Evolutionary conservation across 2,888 invertebrate genomes (phyloP).

Genomic region (Sarcophaga carnaria): DNA sequence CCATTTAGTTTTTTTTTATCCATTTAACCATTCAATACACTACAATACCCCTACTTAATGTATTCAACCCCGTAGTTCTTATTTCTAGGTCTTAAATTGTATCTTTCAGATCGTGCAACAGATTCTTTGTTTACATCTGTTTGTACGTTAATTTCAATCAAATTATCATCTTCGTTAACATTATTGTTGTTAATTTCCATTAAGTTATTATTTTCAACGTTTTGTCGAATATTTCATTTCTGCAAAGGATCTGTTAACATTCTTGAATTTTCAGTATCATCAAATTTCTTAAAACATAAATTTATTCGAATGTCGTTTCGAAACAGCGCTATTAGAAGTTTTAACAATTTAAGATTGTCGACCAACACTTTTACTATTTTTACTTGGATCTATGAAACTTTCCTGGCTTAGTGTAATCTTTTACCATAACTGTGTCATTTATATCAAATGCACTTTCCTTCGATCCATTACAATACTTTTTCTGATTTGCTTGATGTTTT

Average conservation of each 20-base stretch:
- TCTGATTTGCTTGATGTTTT: too few relatives aligned
- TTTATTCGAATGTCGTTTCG: slow-evolving; percentile 36
- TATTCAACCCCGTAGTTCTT: neutral
- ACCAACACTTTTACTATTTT: slow-evolving; percentile 20
- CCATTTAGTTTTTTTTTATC: too few relatives aligned
- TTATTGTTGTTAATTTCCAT: neutral
- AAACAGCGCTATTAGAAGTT: slow-evolving; percentile 14
- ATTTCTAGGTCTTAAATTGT: slow-evolving; percentile 1
- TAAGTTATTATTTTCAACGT: neutral
- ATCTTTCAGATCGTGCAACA: neutral
- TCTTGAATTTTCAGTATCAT: neutral
- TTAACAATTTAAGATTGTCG: slow-evolving; percentile 11
- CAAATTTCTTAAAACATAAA: slow-evolving; percentile 2
- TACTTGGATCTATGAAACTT: slow-evolving; percentile 30
- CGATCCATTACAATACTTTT: too few relatives aligned
- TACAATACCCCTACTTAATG: neutral
- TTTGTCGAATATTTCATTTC: neutral
- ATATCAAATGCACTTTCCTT: too few relatives aligned
- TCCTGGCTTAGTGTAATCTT: slow-evolving; percentile 21
- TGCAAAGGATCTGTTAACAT: slow-evolving; percentile 17
- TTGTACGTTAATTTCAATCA: neutral
- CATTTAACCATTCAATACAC: neutral
- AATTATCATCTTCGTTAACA: neutral
- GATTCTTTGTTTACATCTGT: slow-evolving; percentile 11
- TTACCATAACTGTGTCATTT: slow-evolving; percentile 35